These are phyloP conservation scores for Metopolophium dirhodum DNA, from an alignment of 1,140 invertebrate genomes.

Conservation along the genomic window DNA sequence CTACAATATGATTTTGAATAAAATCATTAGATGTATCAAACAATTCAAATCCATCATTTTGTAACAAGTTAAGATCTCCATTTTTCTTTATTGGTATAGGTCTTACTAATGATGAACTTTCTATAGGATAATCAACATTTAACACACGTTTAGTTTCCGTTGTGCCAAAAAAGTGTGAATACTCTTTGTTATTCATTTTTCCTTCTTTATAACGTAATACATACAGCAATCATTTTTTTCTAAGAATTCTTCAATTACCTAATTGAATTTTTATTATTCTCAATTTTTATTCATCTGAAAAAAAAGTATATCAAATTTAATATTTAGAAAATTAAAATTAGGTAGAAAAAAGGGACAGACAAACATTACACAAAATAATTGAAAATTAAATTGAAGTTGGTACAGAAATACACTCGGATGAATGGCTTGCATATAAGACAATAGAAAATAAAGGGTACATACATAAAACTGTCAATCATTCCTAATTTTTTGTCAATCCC, in stretches of 20 bases:
- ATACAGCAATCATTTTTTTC: not conserved
- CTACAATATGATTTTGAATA: slow-evolving; percentile 53
- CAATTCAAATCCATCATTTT: slow-evolving; percentile 51
- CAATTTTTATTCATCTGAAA: slow-evolving; percentile 25
- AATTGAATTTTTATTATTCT: not conserved
- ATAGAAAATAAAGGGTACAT: too few relatives aligned
- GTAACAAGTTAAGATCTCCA: slow-evolving; percentile 45
- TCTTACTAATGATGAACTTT: slow-evolving; percentile 47
- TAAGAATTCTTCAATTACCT: not conserved
- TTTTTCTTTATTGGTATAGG: slow-evolving; percentile 50
- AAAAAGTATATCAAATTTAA: not conserved
- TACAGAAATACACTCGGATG: too few relatives aligned
- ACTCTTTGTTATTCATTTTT: slow-evolving; percentile 55
- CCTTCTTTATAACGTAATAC: not conserved
- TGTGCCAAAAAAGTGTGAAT: slow-evolving; percentile 50
- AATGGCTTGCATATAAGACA: too few relatives aligned
- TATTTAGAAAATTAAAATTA: not conserved
- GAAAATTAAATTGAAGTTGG: too few relatives aligned
- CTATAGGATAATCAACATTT: slow-evolving; percentile 48
- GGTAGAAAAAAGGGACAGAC: too few relatives aligned
- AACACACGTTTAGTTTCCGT: slow-evolving; percentile 51
- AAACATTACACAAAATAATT: too few relatives aligned
- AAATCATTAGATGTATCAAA: slow-evolving; percentile 49
- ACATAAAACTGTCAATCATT: too few relatives aligned
- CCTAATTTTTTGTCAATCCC: too few relatives aligned